Conservation (phyloP, 1,140 invertebrate species). For the Teleopsis dalmanni region DNA sequence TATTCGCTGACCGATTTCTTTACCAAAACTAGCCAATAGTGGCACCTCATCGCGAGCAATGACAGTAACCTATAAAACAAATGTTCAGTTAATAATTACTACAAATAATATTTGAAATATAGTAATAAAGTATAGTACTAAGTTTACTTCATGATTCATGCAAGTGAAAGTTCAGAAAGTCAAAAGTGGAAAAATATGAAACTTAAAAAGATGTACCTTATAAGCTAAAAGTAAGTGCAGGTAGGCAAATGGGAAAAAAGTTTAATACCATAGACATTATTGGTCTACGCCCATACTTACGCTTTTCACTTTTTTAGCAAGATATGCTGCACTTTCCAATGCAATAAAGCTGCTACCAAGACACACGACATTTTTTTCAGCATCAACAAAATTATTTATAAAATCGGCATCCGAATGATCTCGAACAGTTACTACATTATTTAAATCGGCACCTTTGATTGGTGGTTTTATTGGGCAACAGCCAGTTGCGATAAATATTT, state of each 20-base stretch:
- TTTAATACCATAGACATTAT: neutral
- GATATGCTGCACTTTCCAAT: slow-evolving; percentile 73
- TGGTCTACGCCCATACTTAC: slow-evolving; percentile 45
- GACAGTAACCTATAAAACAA: slow-evolving; percentile 61
- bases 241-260: neutral
- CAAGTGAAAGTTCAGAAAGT: no score
- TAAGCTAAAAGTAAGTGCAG: no score
- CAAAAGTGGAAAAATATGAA: no score
- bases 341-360: slow-evolving; percentile 76
- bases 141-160: no score
- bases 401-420: slow-evolving; percentile 62
- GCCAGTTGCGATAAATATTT: slow-evolving; percentile 77
- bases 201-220: no score
- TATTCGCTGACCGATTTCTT: slow-evolving; percentile 62
- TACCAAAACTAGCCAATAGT: slow-evolving; percentile 62
- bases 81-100: no score
- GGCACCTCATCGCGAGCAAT: slow-evolving; percentile 66
- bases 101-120: no score
- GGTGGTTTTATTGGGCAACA: slow-evolving; percentile 55
- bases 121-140: no score
- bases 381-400: slow-evolving; percentile 50
- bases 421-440: slow-evolving; percentile 69
- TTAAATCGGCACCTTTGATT: slow-evolving; percentile 57
- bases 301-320: slow-evolving; percentile 63
- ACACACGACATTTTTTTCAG: slow-evolving; percentile 62